Base-by-base conservation (phyloP, 2,888 invertebrate species). In the Nomada flava region DNA sequence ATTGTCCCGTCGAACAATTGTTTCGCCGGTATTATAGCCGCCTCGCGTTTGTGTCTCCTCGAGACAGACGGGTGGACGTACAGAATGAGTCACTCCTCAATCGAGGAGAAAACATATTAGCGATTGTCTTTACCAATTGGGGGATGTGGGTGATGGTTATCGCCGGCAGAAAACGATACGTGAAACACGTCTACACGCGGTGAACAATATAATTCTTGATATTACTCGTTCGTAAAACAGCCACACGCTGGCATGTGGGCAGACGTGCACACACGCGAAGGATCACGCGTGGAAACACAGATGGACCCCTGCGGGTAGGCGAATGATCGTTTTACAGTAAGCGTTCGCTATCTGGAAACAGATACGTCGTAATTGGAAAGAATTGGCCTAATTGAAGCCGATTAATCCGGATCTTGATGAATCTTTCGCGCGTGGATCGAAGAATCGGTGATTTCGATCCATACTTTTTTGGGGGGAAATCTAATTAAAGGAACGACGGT, bases 121-220 rank as follows among this genome's bases (percentile, higher is more conserved):
- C 91, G 90, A 92, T 93, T 91, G 93, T 92, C 91, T 91, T 91
- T 90, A 91, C 90, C 91, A 93, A 92, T 93, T 93, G 91, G 90
- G 63, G 77, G 76, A 87, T 91, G 91, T 90, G 91, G 91, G 91
- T 90, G 91, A 91, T 91, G 88, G 86, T 85, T 91, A 90, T 90
- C 89, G 79, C 52, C 29, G 52, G 50, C 36, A 67, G 79, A 70
- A 72, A 80, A 67, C 78, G 83, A 88, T 85, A 89, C 80, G 87
- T 76, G 81, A 50, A 60, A 65, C 57, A 50, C 73, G 55, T 67
- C 52, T 20, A 62, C 50, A 47, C 63, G 72, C 20, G 64, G 57
- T 42, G 68, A 63, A 20, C 72, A 20, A 72, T 69, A 82, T 82
- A 83, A 83, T 83, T 84, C 26, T 69, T 85, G 79, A 81, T 80